Conservation (phyloP, 92 coral and sea anemone species). For the Heliopora coerulea region DNA sequence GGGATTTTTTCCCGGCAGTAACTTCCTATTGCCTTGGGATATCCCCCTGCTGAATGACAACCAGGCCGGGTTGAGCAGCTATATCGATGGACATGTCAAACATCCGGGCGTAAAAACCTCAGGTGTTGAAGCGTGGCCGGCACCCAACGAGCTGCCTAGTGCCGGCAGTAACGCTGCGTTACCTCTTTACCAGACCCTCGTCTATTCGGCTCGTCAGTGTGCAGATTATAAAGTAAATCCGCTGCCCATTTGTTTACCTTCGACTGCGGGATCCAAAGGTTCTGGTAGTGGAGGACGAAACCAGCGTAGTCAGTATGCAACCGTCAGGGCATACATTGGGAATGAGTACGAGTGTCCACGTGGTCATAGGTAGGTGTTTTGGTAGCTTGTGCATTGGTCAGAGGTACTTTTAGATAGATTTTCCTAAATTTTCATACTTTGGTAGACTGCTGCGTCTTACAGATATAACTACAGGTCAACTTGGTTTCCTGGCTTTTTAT, state of each 20-base stretch:
- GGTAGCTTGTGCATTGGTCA: too few relatives aligned
- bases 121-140: conserved; percentile 99
- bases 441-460: too few relatives aligned
- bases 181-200: conserved; percentile 93
- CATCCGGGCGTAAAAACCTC: conserved; percentile 75
- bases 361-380: conserved; percentile 80
- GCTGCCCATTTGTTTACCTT: conserved; percentile 47
- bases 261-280: conserved; percentile 46
- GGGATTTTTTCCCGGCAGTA: conserved; percentile 97
- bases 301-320: conserved; percentile 71
- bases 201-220: conserved; percentile 81
- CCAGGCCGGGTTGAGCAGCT: conserved; percentile 81
- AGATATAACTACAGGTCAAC: too few relatives aligned
- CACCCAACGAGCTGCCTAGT: conserved; percentile 89
- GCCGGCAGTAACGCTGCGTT: conserved; percentile 70
- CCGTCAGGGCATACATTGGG: conserved; percentile 90
- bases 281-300: conserved; percentile 68
- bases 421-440: too few relatives aligned
- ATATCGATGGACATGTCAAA: conserved; percentile 86
- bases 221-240: conserved; percentile 70
- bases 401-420: too few relatives aligned
- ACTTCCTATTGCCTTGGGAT: conserved; percentile 94
- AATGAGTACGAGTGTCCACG: conserved; percentile 97
- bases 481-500: background rate
- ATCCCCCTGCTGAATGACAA: conserved; percentile 84